Evolutionary conservation across 2,888 invertebrate species (phyloP), one percentile per base, ranked within the genome.

Genomic region (Caenorhabditis sp.): DNA sequence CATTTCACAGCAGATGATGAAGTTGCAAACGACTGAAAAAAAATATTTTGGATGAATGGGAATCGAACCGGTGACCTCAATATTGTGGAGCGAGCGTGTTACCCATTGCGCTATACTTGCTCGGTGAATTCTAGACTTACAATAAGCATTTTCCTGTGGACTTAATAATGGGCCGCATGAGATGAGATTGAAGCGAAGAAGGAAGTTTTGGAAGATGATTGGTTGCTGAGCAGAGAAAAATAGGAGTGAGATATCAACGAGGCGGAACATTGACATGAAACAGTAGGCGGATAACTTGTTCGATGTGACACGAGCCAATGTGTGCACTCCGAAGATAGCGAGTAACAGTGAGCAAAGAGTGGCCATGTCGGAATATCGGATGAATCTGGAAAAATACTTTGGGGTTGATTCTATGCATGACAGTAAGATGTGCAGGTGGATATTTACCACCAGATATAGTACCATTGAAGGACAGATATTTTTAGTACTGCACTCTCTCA

Each of bases 141-240:
- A 86, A 52, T 83, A 78, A 14, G 85, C 86, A 72, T 85, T 83
- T 66, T 85, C 84, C 60, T 81, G 81, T 10, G 86, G 83, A 14
- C 78, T 78, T 43, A 86, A 75, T 10, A 86, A 62, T 5, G 83
- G 81, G n/a, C 85, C 84, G 58, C 86, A 86, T 1, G 77, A 78
- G 53, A 86, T 84, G 26, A 83, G 67, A 20, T 77, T 79, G 67
- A 87, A 87, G 14, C 82, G 72, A 26, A 83, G 77, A 14, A 83
- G 71, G 26, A 86, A 76, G 57, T 86, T 86, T 61, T 86, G 85
- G 75, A 86, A 86, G 31, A 86, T 77, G 66, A 86, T 81, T 27
- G 86, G 86, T 60, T 86, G 86, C 68, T 86, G 86, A 27, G 85
- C 86, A 8, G 86, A 82, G 71, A 85, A 86, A 69, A 86, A 84